Evolutionary conservation across 1,140 invertebrate genomes (phyloP).

Genomic region (Anastatus disparis): DNA sequence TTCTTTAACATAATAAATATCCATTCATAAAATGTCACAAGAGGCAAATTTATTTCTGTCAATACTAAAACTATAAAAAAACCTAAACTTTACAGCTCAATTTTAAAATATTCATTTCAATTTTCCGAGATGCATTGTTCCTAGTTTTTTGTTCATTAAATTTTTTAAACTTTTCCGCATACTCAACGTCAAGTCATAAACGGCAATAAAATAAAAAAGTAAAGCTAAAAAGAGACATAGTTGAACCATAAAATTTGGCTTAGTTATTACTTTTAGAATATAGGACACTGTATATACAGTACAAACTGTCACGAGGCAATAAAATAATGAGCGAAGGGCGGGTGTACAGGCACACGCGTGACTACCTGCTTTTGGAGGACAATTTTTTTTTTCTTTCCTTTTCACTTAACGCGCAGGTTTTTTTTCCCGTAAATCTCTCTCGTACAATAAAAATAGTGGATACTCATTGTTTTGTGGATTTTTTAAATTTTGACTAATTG

Average conservation of each 20-base stretch:
- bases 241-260: too few relatives aligned
- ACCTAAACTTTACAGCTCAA: conserved; percentile 10
- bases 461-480: too few relatives aligned
- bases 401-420: too few relatives aligned
- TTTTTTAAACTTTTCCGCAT: conserved; percentile 20
- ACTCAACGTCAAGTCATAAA: conserved; percentile 25
- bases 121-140: neutral
- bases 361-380: conserved; percentile 13
- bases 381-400: neutral
- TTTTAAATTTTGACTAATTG: too few relatives aligned
- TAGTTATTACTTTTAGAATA: neutral
- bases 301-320: conserved; percentile 12
- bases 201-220: conserved; percentile 34
- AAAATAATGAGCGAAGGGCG: conserved; percentile 28
- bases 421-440: neutral
- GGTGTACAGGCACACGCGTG: too few relatives aligned
- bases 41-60: conserved; percentile 25
- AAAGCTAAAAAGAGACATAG: conserved; percentile 12
- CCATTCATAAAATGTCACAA: conserved; percentile 3
- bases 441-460: neutral
- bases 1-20: too few relatives aligned
- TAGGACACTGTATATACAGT: neutral
- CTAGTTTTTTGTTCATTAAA: conserved; percentile 31
- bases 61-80: conserved; percentile 25
- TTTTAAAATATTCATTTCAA: conserved; percentile 11